Conservation (phyloP, 2,113 vertebrate genomes). For the Dasypus novemcinctus region DNA sequence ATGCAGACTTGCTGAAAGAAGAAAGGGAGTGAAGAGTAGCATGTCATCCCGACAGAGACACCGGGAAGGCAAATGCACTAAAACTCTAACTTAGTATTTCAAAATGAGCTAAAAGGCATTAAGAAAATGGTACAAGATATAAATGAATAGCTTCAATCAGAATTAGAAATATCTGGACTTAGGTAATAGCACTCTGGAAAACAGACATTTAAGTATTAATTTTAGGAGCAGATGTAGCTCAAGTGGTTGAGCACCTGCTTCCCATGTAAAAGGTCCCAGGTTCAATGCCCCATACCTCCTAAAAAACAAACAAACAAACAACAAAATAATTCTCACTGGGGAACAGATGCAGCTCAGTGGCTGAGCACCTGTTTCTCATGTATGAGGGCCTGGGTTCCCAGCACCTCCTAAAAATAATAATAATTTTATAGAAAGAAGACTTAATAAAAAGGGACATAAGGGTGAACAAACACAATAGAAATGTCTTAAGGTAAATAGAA, state of each 20-base stretch:
- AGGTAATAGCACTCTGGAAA: neutral
- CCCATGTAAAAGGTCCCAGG: no score
- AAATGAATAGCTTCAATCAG: neutral
- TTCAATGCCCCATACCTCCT: no score
- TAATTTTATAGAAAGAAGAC: neutral
- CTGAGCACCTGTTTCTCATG: no score
- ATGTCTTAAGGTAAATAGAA: neutral
- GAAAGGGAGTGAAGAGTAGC: neutral
- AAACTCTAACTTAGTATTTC: neutral
- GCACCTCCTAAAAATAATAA: no score
- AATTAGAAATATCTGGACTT: neutral
- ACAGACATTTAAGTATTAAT: neutral
- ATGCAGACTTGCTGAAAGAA: neutral
- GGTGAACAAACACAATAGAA: neutral
- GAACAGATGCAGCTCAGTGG: no score
- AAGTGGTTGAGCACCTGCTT: no score
- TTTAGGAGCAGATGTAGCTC: no score
- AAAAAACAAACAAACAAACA: no score
- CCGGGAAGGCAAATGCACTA: neutral
- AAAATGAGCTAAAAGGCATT: neutral
- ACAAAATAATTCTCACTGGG: no score
- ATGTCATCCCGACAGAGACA: neutral
- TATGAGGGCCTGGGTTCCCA: no score
- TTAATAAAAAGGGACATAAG: neutral
- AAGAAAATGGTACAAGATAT: neutral